Conservation (phyloP, 2,113 vertebrate species). For the Rhagologus leucostigma region DNA sequence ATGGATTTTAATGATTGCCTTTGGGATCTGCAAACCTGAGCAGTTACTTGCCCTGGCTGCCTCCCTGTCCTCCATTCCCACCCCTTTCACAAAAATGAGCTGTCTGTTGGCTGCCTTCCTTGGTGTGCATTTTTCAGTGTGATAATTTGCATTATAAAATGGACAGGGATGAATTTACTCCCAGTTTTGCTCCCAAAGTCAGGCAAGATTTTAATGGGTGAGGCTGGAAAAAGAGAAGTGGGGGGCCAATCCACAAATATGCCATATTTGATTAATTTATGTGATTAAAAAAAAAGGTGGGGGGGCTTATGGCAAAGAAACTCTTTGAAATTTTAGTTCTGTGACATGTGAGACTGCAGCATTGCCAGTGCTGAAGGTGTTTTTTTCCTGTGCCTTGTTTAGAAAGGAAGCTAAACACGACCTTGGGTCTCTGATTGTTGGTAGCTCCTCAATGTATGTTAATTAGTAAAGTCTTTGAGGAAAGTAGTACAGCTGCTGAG, state of each 20-base stretch:
- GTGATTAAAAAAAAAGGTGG: background rate
- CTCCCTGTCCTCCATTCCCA: background rate
- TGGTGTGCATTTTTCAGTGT: background rate
- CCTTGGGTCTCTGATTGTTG: slow-evolving; percentile 19
- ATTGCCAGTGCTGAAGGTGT: background rate
- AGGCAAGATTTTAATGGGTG: background rate
- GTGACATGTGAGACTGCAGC: background rate
- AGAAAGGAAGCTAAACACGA: background rate
- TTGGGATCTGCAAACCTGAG: background rate
- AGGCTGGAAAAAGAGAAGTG: background rate
- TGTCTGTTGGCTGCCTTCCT: background rate
- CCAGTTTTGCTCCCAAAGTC: background rate
- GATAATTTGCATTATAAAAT: background rate
- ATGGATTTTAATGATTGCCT: background rate
- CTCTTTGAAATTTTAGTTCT: slow-evolving; percentile 1
- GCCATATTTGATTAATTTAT: background rate
- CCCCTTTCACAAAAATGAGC: background rate
- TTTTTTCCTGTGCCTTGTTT: background rate
- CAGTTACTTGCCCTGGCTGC: background rate
- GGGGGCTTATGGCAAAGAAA: background rate
- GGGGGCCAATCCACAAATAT: background rate
- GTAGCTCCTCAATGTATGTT: slow-evolving; percentile 24
- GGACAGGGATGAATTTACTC: background rate
- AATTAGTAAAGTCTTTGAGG: slow-evolving; percentile 28
- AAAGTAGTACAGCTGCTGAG: slow-evolving; percentile 59